Conservation (phyloP, 1,140 invertebrate species). For the Brachionus paranguensis region DNA sequence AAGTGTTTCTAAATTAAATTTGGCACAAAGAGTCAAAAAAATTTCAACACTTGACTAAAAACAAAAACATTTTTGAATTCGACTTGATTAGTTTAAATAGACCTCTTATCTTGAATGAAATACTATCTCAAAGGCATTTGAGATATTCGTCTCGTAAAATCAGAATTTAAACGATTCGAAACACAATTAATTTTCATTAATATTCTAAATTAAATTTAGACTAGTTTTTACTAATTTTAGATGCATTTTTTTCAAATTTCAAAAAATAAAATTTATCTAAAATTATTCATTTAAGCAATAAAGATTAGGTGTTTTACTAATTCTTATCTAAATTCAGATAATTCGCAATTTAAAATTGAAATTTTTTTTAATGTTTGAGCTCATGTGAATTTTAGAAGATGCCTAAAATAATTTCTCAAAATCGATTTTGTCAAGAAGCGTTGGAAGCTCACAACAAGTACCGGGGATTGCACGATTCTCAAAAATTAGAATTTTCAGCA, state of each 20-base stretch:
- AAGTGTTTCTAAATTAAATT: background rate
- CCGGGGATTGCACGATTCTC: constrained; percentile 64
- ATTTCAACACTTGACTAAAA: background rate
- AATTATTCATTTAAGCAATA: background rate
- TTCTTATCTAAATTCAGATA: background rate
- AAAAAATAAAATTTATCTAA: background rate
- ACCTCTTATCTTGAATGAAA: background rate
- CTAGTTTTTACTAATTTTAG: background rate
- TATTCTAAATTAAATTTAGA: background rate
- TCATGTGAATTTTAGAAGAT: constrained; percentile 34
- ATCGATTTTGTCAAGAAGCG: constrained; percentile 56
- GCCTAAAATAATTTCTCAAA: constrained; percentile 32
- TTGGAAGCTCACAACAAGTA: constrained; percentile 70
- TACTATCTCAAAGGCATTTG: background rate
- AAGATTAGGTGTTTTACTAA: background rate
- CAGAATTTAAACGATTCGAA: background rate
- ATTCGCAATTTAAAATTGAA: background rate
- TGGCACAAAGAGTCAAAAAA: background rate
- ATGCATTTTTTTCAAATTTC: background rate
- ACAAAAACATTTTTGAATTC: background rate
- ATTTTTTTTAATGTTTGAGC: background rate
- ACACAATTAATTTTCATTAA: background rate
- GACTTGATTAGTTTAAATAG: background rate
- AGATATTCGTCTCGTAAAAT: background rate
- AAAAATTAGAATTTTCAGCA: constrained; percentile 64